Conservation (phyloP, 1,140 invertebrate species). For the Forficula auricularia region DNA sequence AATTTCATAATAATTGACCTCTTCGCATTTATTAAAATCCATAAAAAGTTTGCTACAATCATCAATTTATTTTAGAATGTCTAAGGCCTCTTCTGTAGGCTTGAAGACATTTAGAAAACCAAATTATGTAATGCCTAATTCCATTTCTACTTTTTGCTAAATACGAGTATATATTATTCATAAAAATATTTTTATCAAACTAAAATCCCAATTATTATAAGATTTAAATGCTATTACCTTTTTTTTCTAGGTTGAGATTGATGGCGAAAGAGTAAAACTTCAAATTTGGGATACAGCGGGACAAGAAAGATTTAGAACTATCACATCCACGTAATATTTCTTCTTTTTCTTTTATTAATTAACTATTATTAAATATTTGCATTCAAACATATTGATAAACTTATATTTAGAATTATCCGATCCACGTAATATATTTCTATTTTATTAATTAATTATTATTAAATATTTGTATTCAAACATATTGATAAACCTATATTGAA, state of each 20-base stretch:
- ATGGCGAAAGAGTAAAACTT: slow-evolving; percentile 88
- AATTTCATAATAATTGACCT: too few species aligned
- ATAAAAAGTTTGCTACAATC: too few species aligned
- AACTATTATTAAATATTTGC: background rate
- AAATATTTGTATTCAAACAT: background rate
- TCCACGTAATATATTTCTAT: slow-evolving; percentile 44
- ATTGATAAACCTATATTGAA: slow-evolving; percentile 32
- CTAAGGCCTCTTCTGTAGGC: too few species aligned
- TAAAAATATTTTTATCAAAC: too few species aligned
- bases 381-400: background rate
- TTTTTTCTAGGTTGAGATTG: slow-evolving; percentile 45
- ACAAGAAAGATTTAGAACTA: slow-evolving; percentile 87
- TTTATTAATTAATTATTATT: background rate
- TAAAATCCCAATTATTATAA: too few species aligned
- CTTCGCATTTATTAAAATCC: too few species aligned
- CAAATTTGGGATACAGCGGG: slow-evolving; percentile 98
- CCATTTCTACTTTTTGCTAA: too few species aligned
- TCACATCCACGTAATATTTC: slow-evolving; percentile 63
- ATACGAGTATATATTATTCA: too few species aligned
- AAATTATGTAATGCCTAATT: too few species aligned
- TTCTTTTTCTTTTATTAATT: background rate
- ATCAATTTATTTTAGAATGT: too few species aligned
- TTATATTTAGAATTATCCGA: slow-evolving; percentile 72
- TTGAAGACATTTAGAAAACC: too few species aligned
- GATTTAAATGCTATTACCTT: too few species aligned